phyloP scores from a whole-genome alignment of 2,113 vertebrate species.

The Campylomormyrus numenius region DNA sequence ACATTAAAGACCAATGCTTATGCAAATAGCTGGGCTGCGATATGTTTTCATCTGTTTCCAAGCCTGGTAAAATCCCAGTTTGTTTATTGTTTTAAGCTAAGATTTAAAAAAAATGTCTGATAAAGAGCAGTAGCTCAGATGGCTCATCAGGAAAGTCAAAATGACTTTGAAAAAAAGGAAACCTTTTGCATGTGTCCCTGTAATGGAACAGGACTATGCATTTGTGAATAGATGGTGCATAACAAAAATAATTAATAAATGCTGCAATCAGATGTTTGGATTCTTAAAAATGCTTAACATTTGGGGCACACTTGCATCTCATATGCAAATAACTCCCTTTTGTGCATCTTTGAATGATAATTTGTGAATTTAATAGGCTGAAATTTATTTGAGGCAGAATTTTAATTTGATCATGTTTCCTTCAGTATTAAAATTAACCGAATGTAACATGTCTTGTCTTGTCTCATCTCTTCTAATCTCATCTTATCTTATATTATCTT shows the following conservation, averaged over 20 bases:
- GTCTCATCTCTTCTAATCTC: not conserved
- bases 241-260: not conserved
- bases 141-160: not conserved
- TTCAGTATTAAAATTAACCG: not conserved
- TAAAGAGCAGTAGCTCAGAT: not conserved
- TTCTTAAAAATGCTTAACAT: not conserved
- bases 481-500: not conserved
- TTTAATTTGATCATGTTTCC: not conserved
- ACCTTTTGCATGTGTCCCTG: not conserved
- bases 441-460: not conserved
- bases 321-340: not conserved
- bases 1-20: not conserved
- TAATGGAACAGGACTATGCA: not conserved
- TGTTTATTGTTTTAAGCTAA: not conserved
- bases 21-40: not conserved
- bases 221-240: not conserved
- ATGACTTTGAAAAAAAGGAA: not conserved
- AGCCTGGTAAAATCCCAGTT: not conserved
- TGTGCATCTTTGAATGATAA: not conserved
- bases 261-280: not conserved
- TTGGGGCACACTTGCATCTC: not conserved
- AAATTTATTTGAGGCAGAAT: slow-evolving; percentile 4
- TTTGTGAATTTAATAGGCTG: slow-evolving; percentile 1
- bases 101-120: not conserved
- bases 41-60: not conserved